phyloP scores from a whole-genome alignment of 1,140 invertebrate genomes.

The Eufriesea mexicana region DNA sequence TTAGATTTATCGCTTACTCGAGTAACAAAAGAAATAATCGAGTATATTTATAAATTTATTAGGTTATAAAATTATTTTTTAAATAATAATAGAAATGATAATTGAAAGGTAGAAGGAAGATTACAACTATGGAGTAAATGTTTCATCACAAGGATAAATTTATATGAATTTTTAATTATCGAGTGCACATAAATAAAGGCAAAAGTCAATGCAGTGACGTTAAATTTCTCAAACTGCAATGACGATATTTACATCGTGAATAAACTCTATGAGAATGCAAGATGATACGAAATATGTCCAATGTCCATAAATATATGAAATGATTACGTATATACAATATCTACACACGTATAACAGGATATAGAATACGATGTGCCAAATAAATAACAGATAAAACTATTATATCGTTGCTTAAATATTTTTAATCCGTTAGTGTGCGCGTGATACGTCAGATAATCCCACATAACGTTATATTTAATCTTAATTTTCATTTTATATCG shows the following conservation, averaged over 20 bases:
- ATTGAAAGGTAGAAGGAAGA: not conserved
- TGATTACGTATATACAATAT: not conserved
- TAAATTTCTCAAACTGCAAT: slow-evolving; percentile 10
- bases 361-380: not conserved
- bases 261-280: slow-evolving; percentile 36
- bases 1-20: not conserved
- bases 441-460: not conserved
- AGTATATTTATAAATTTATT: not conserved
- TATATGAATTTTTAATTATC: not conserved
- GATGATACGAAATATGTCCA: not conserved
- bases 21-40: not conserved
- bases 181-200: not conserved
- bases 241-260: slow-evolving; percentile 25
- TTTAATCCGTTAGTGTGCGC: not conserved
- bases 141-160: not conserved
- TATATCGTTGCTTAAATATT: not conserved
- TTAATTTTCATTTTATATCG: too few relatives aligned
- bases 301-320: slow-evolving; percentile 10
- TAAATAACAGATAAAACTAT: not conserved
- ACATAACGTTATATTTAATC: not conserved
- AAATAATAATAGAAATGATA: not conserved
- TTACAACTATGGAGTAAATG: too few relatives aligned
- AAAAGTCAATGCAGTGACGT: slow-evolving; percentile 24
- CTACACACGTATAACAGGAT: not conserved
- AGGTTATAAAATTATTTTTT: not conserved